phyloP scores from a whole-genome alignment of 2,888 invertebrate genomes.

The Caenorhabditis wallacei region DNA sequence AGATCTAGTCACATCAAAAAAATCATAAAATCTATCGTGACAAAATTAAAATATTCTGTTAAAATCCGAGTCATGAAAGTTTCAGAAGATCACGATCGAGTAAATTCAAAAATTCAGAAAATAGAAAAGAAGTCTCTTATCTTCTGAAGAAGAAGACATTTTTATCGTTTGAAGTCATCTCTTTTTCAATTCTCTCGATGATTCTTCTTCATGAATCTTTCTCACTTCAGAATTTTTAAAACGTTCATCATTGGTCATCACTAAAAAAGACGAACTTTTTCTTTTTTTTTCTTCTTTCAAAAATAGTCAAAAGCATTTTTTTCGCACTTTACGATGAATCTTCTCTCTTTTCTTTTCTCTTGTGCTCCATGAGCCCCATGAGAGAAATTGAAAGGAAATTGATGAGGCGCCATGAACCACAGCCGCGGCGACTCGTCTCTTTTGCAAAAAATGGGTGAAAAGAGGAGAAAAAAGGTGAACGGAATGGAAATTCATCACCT shows the following conservation, averaged over 20 bases:
- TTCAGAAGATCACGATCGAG: conserved; percentile 7
- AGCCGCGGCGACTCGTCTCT: conserved; percentile 21
- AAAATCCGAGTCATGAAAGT: neutral
- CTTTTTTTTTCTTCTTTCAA: conserved; percentile 4
- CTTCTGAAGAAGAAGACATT: neutral
- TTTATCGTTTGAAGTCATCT: conserved; percentile 35
- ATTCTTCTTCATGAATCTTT: conserved; percentile 8
- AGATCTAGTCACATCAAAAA: too few relatives aligned
- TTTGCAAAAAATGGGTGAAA: conserved; percentile 40
- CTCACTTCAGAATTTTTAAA: conserved; percentile 30
- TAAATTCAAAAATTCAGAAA: conserved; percentile 14
- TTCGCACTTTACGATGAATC: conserved; percentile 29
- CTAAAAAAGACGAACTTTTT: conserved; percentile 24
- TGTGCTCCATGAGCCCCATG: conserved; percentile 39
- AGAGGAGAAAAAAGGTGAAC: conserved; percentile 17
- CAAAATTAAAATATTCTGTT: neutral
- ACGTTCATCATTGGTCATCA: conserved; percentile 50
- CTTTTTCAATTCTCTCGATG: neutral
- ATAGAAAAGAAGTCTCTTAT: neutral
- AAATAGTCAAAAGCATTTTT: conserved; percentile 15
- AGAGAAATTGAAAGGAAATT: conserved; percentile 28
- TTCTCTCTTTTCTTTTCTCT: neutral
- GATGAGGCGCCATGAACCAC: conserved; percentile 31
- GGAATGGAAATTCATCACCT: conserved; percentile 37
- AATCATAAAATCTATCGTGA: neutral